A percentile compares a stretch with the other conserved stretches of the same genome.
Evolutionary conservation across 37 sponge, comb jelly and placozoan species (phyloP).

Genomic region (Crambe crambe): DNA sequence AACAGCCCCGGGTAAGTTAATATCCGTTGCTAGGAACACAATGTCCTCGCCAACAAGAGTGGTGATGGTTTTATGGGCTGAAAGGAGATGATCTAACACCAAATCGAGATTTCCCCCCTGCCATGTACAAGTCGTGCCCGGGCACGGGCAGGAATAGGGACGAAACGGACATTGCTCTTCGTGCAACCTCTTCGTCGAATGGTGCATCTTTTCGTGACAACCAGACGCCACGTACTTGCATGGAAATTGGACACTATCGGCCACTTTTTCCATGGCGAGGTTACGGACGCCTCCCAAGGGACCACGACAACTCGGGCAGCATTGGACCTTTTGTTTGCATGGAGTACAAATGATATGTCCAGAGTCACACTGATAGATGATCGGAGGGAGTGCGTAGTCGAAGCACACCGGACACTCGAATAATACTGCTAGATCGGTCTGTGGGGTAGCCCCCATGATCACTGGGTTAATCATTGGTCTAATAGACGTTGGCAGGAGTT

Average conservation of each 20-base stretch:
- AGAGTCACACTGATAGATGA: conserved; percentile 92
- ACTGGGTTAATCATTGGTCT: neutral
- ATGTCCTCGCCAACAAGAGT: conserved; percentile 96
- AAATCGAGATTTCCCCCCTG: conserved; percentile 80
- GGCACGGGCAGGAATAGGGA: conserved; percentile 95
- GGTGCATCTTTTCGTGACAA: conserved; percentile 73
- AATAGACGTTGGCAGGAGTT: neutral
- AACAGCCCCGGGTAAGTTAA: conserved; percentile 90
- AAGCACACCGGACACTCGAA: conserved; percentile 99
- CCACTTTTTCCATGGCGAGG: conserved; percentile 98
- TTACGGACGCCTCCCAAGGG: conserved; percentile 86
- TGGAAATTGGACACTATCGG: conserved; percentile 87
- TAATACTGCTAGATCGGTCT: conserved; percentile 70
- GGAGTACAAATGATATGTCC: conserved; percentile 93
- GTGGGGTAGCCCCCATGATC: neutral
- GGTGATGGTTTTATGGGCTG: conserved; percentile 92
- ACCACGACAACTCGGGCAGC: conserved; percentile 93
- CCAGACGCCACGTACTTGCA: conserved; percentile 85
- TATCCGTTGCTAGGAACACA: conserved; percentile 97
- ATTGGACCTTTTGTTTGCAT: conserved; percentile 85
- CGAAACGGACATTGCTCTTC: conserved; percentile 91
- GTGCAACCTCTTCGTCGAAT: conserved; percentile 78
- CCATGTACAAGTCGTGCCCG: conserved; percentile 96
- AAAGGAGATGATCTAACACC: conserved; percentile 79
- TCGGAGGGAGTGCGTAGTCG: conserved; percentile 98